Percentiles rank a stretch among this genome's conserved stretches.
Evolutionary conservation across 2,797 vertebrate genomes (phyloP).

Genomic region (Cyprinodon diabolis): DNA sequence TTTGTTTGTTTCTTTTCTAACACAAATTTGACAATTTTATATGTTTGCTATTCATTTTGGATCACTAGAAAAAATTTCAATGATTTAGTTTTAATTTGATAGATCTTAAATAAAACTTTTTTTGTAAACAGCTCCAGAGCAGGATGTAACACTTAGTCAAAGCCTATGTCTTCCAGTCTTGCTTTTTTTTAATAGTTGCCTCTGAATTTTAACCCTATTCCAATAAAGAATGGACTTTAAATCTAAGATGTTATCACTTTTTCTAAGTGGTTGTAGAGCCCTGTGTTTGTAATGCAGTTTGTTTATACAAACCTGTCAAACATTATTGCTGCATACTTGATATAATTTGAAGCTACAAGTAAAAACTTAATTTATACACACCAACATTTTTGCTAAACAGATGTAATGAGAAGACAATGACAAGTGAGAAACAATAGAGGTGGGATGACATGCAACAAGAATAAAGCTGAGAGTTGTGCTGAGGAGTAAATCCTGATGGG

Average conservation of each 20-base stretch:
- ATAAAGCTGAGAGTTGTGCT: background rate
- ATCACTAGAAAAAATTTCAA: background rate
- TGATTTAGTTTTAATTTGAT: background rate
- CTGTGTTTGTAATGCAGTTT: no score
- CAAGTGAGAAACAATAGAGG: background rate
- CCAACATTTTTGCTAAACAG: background rate
- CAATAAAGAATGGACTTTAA: no score
- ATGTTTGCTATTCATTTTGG: background rate
- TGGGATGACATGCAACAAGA: conserved; percentile 1
- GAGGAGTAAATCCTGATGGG: background rate
- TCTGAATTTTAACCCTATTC: background rate
- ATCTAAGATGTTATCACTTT: no score
- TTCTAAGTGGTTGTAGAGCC: no score
- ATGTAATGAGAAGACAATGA: background rate
- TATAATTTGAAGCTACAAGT: background rate
- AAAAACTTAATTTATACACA: background rate
- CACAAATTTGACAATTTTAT: no score
- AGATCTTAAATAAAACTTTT: background rate
- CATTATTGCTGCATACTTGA: background rate
- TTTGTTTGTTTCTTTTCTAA: no score
- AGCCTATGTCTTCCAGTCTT: background rate
- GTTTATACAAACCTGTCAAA: no score
- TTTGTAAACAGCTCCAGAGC: background rate
- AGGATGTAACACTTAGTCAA: background rate
- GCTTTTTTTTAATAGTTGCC: background rate